A percentile compares a stretch with the other conserved stretches of the same genome.
phyloP scores from a whole-genome alignment of 2,888 invertebrate genomes.

The Macaria liturata region DNA sequence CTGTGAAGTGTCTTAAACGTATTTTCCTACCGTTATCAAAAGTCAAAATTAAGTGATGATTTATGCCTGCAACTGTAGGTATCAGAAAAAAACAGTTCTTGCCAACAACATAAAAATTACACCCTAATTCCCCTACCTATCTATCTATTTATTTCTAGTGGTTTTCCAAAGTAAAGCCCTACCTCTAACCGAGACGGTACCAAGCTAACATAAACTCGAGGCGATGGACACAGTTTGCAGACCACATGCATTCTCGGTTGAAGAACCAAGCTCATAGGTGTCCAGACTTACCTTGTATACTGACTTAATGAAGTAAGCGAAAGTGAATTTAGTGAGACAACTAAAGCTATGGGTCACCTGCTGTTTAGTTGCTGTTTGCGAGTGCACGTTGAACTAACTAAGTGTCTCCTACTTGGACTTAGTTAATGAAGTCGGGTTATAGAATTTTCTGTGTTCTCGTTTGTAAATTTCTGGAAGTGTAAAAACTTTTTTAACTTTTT shows the following conservation, averaged over 20 bases:
- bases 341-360: slow-evolving; percentile 1
- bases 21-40: too few relatives aligned
- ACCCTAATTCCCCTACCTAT: too few relatives aligned
- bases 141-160: too few relatives aligned
- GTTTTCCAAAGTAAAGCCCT: not conserved
- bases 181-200: slow-evolving; percentile 1
- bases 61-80: too few relatives aligned
- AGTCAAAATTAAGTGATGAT: too few relatives aligned
- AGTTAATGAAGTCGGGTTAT: too few relatives aligned
- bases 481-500: too few relatives aligned
- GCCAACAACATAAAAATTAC: too few relatives aligned
- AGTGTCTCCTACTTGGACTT: not conserved
- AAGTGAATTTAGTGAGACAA: slow-evolving; percentile 16
- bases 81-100: too few relatives aligned
- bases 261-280: slow-evolving; percentile 32
- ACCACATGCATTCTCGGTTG: slow-evolving; percentile 27
- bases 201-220: slow-evolving; percentile 12
- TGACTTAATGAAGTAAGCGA: slow-evolving; percentile 37
- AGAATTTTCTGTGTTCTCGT: too few relatives aligned
- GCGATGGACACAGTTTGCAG: slow-evolving; percentile 15
- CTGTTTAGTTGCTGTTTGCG: not conserved
- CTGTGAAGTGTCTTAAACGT: too few relatives aligned
- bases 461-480: too few relatives aligned
- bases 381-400: not conserved
- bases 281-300: slow-evolving; percentile 35